These are phyloP conservation scores for Ennomos quercinarius DNA, from an alignment of 2,888 invertebrate genomes.

Conservation along the genomic window DNA sequence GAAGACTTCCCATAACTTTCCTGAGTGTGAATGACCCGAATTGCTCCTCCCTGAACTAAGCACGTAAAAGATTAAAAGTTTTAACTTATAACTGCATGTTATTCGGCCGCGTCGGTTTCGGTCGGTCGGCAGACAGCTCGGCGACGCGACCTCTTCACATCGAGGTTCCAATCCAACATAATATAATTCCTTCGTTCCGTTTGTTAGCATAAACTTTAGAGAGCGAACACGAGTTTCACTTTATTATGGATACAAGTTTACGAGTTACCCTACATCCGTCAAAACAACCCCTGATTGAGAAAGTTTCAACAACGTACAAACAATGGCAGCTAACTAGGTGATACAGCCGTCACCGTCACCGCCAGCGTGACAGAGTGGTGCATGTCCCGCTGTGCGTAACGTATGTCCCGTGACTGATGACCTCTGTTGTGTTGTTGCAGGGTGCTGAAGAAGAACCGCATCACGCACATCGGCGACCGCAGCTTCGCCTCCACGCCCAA, in stretches of 20 bases:
- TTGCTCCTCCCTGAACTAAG: background rate
- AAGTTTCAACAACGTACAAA: constrained; percentile 6
- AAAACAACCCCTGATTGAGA: constrained; percentile 15
- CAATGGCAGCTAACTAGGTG: background rate
- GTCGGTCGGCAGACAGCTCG: background rate
- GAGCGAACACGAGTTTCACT: constrained; percentile 1
- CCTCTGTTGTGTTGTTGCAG: constrained; percentile 77
- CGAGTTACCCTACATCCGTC: constrained; percentile 15
- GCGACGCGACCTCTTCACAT: background rate
- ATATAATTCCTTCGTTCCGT: background rate
- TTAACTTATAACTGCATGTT: background rate
- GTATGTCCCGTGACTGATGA: no score
- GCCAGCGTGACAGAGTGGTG: background rate
- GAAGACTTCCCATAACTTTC: background rate
- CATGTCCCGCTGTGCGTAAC: no score
- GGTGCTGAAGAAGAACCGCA: constrained; percentile 94
- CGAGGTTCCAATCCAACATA: constrained; percentile 1
- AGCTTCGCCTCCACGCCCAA: constrained; percentile 92
- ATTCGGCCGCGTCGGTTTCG: background rate
- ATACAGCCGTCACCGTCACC: background rate
- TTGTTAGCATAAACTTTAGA: constrained; percentile 16
- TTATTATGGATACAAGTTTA: constrained; percentile 13
- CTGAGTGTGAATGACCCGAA: background rate
- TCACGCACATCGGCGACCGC: constrained; percentile 90
- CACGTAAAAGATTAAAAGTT: no score